These are phyloP conservation scores for Agrotis puta DNA, from an alignment of 2,888 invertebrate species.

Conservation along the genomic window DNA sequence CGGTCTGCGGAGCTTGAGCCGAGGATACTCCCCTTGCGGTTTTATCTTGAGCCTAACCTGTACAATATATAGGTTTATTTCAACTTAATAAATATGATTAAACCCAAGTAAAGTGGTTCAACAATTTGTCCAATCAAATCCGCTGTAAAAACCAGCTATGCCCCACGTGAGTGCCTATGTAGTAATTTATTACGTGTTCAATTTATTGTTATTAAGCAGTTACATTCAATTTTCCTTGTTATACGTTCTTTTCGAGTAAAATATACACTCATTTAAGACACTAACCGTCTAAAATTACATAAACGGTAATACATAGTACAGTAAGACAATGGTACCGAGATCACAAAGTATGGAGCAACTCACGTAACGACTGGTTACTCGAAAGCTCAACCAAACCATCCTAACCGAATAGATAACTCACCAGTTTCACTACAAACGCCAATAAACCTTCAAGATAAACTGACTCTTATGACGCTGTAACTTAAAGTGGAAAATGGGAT, in stretches of 20 bases:
- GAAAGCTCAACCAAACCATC: slow-evolving; percentile 72
- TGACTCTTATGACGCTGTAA: neutral
- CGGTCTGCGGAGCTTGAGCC: slow-evolving; percentile 8
- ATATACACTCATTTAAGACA: neutral
- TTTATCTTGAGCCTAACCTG: slow-evolving; percentile 9
- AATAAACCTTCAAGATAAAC: neutral
- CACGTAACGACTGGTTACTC: slow-evolving; percentile 72
- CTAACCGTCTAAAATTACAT: slow-evolving; percentile 11
- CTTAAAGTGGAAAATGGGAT: slow-evolving; percentile 17
- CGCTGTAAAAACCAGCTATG: no score
- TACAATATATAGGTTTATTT: no score
- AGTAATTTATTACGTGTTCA: slow-evolving; percentile 14
- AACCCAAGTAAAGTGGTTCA: neutral
- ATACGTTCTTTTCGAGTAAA: neutral
- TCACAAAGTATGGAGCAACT: slow-evolving; percentile 49
- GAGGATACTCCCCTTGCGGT: slow-evolving; percentile 18
- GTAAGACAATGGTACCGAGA: slow-evolving; percentile 46
- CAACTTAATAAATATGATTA: neutral
- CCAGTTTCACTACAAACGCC: slow-evolving; percentile 29
- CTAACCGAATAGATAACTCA: slow-evolving; percentile 63
- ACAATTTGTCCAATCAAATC: slow-evolving; percentile 3
- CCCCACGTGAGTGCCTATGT: neutral
- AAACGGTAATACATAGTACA: slow-evolving; percentile 21
- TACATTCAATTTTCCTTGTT: neutral
- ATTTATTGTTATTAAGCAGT: neutral